Percentiles rank a stretch among this genome's conserved stretches.
phyloP scores from a whole-genome alignment of 2,888 invertebrate genomes.

The Hypolimnas misippus region DNA sequence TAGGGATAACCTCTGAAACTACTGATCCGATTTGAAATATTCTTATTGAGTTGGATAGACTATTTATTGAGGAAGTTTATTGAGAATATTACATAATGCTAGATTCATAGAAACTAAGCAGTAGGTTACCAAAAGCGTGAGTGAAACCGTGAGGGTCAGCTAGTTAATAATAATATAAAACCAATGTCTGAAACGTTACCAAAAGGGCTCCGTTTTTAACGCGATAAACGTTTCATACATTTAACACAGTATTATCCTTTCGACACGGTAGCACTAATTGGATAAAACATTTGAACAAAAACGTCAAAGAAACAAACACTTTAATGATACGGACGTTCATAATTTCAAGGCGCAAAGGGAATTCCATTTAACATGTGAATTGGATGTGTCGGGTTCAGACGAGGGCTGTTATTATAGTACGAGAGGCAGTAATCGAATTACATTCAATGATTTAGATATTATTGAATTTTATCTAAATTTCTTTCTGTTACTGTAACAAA shows the following conservation, averaged over 20 bases:
- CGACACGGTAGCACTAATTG: conserved; percentile 85
- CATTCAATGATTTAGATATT: not conserved
- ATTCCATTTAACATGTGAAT: conserved; percentile 84
- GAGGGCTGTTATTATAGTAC: conserved; percentile 61
- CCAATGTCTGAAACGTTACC: conserved; percentile 34
- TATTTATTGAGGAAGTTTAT: too few species aligned
- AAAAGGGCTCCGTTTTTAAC: conserved; percentile 75
- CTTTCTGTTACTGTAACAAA: too few species aligned
- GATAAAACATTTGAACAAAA: conserved; percentile 78
- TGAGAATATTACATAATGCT: too few species aligned
- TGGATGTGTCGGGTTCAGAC: conserved; percentile 68
- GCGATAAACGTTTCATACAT: conserved; percentile 75
- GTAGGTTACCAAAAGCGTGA: too few species aligned
- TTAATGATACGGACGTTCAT: conserved; percentile 76
- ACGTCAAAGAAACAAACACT: conserved; percentile 80
- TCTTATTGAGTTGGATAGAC: too few species aligned
- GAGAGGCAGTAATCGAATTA: conserved; percentile 27
- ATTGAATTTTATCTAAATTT: not conserved
- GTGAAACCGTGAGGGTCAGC: too few species aligned
- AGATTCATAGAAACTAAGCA: too few species aligned
- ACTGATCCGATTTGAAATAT: too few species aligned
- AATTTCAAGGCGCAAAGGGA: conserved; percentile 78
- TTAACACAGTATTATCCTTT: conserved; percentile 81
- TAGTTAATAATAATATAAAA: not conserved
- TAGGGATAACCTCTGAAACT: too few species aligned